These are phyloP conservation scores for Semicossyphus pulcher DNA, from an alignment of 2,113 vertebrate species.

Conservation along the genomic window DNA sequence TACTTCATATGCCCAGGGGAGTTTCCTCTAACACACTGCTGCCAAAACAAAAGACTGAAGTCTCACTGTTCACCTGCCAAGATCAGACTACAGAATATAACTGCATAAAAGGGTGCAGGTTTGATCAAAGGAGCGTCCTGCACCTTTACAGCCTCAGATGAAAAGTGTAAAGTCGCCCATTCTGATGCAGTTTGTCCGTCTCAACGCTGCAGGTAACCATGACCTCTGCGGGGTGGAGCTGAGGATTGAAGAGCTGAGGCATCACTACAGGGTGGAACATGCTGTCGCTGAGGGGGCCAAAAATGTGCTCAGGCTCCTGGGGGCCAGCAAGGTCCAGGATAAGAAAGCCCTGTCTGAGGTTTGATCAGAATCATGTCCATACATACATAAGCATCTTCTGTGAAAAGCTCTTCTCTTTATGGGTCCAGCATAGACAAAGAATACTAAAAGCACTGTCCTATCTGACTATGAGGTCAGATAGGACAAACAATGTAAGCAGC, in stretches of 20 bases:
- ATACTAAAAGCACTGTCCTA: too few relatives aligned
- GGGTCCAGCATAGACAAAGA: too few relatives aligned
- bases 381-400: too few relatives aligned
- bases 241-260: conserved; percentile 90
- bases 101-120: background rate
- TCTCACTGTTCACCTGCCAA: background rate
- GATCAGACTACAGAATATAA: background rate
- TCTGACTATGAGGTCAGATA: background rate
- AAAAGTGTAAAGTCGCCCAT: background rate
- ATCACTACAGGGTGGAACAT: conserved; percentile 92
- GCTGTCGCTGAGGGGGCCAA: conserved; percentile 92
- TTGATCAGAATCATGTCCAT: too few relatives aligned
- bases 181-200: background rate
- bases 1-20: conserved; percentile 18
- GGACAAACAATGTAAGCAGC: background rate
- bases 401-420: too few relatives aligned
- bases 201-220: conserved; percentile 79
- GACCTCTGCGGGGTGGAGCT: conserved; percentile 88
- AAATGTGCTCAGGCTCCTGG: conserved; percentile 89
- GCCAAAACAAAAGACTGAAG: conserved; percentile 27
- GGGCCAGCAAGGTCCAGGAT: conserved; percentile 88
- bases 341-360: conserved; percentile 89
- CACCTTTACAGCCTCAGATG: background rate
- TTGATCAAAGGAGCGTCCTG: background rate
- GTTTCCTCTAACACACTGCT: background rate